Base-by-base conservation (phyloP, 2,888 invertebrate genomes). In the Aspidapion aeneum region DNA sequence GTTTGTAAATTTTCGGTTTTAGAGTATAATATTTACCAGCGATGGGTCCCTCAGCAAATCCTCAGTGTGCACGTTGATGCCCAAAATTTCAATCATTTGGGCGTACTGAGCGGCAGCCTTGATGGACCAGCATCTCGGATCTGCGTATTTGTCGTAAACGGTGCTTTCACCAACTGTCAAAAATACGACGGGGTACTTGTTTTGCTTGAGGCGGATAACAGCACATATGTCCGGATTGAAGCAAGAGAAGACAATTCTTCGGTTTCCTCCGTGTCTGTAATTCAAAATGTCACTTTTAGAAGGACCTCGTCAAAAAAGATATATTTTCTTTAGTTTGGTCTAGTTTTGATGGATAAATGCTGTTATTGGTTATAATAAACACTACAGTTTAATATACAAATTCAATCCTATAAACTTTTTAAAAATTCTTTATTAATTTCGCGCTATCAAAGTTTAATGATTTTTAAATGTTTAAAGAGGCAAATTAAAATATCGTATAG, bases 151-250 rank as follows among this genome's bases (percentile, higher is more conserved):
- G 56, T 90, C 86, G 78, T 95, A 98, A 69, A 85, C 80, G 3
- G 77, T 63, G 48, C 78, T 79, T 63, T 80, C 78, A 3, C 81
- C 81, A 55, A 95, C 89, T 2, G 96, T 96, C 66, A 99, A 82
- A 78, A 98, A 97, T 84, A 98, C 89, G 7, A 98, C 94, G 0
- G 98, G 98, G 81, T 95, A 99, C 73, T 91, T 91, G 81, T 98
- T 98, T 82, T 99, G 99, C 76, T 99, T 99, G 71, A 91, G 82
- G 58, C 76, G 62, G 69, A 98, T 84, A 93, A 97, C 93, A 1
- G 92, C 88, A 78, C 98, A 98, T 70, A 96, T 91, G 77, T 98
- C 97, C 0, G 98, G 95, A 81, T 98, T 95, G 79, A 98, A 98
- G 73, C 94, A 94, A 0, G 96, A 96, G 74, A 98, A 92, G 18